These are phyloP conservation scores for Eristalis pertinax DNA, from an alignment of 2,888 invertebrate genomes.

Conservation along the genomic window DNA sequence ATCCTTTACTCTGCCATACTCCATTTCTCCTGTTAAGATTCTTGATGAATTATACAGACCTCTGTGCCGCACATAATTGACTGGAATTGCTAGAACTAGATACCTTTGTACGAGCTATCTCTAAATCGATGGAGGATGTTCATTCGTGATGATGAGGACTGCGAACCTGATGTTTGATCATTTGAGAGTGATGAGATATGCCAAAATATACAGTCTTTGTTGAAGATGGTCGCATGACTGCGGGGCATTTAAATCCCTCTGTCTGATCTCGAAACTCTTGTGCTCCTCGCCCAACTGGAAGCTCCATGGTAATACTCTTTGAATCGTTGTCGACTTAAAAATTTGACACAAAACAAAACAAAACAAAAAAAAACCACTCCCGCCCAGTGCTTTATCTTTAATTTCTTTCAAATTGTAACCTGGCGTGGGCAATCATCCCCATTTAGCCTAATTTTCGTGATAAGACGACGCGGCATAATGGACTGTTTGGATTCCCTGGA, in stretches of 20 bases:
- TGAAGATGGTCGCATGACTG: background rate
- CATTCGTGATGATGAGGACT: no score
- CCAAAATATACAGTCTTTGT: background rate
- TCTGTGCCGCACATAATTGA: no score
- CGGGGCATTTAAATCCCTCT: background rate
- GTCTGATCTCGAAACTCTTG: background rate
- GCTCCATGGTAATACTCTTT: background rate
- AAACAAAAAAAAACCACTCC: background rate
- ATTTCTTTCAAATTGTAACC: constrained; percentile 3
- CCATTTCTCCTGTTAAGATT: no score
- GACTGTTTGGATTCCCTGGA: constrained; percentile 11
- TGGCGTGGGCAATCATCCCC: constrained; percentile 13
- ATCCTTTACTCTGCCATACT: no score
- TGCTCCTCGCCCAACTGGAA: background rate
- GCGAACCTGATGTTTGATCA: no score
- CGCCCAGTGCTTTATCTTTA: constrained; percentile 8
- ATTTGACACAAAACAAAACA: background rate
- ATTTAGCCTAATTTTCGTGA: constrained; percentile 22
- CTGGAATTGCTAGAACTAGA: no score
- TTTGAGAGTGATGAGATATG: no score
- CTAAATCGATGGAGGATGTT: no score
- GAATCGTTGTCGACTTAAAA: background rate
- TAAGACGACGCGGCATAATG: background rate
- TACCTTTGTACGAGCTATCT: no score
- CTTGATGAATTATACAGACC: no score